Evolutionary conservation across 2,888 invertebrate genomes (phyloP).

Genomic region (Nomada lathburiana): DNA sequence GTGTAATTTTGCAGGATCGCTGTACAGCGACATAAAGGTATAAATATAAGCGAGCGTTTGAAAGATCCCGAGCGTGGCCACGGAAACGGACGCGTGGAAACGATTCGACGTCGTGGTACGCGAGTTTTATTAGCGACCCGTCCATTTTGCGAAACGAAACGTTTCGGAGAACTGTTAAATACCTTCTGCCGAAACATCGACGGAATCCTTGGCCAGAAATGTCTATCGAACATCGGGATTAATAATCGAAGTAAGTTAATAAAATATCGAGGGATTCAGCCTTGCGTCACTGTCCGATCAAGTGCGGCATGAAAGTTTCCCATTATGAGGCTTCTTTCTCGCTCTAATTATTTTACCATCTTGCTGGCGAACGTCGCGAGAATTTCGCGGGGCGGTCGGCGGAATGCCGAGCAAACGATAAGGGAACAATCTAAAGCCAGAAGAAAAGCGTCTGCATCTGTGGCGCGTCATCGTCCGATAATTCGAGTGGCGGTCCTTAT

Average conservation of each 20-base stretch:
- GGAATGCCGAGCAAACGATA: too few relatives aligned
- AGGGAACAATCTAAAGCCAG: neutral
- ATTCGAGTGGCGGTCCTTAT: slow-evolving; percentile 28
- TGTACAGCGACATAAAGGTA: slow-evolving; percentile 11
- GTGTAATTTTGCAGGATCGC: slow-evolving; percentile 33
- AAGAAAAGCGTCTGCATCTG: neutral
- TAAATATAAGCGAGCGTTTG: slow-evolving; percentile 14
- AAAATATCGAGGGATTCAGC: too few relatives aligned
- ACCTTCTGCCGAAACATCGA: too few relatives aligned
- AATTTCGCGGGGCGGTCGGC: neutral
- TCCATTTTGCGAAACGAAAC: neutral
- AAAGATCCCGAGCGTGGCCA: slow-evolving; percentile 8
- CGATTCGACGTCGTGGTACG: neutral
- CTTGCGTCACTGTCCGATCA: too few relatives aligned
- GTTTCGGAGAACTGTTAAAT: too few relatives aligned
- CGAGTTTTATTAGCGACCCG: neutral
- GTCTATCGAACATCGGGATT: too few relatives aligned
- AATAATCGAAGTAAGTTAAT: too few relatives aligned
- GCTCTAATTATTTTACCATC: neutral
- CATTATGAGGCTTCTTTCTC: neutral
- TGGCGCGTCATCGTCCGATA: neutral
- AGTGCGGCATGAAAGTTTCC: too few relatives aligned
- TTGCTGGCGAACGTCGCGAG: neutral
- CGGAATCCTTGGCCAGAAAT: too few relatives aligned
- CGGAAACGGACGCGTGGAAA: slow-evolving; percentile 1